Percentiles rank a stretch among this genome's conserved stretches.
Evolutionary conservation across 2,113 vertebrate genomes (phyloP).

Genomic region (Oryctolagus cuniculus): mOryCun1.1 NC_091449.1:6120001-6120500

Average conservation of each 20-base stretch:
- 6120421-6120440: background rate
- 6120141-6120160: background rate
- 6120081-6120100: background rate
- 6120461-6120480: background rate
- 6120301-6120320: rapidly evolving
- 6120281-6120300: rapidly evolving
- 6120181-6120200: background rate
- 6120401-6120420: background rate
- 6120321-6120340: background rate
- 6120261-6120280: background rate
- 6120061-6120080: rapidly evolving
- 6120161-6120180: background rate
- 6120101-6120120: background rate
- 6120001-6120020: background rate
- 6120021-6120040: background rate
- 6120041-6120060: rapidly evolving
- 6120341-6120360: background rate
- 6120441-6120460: background rate
- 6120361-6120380: background rate
- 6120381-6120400: background rate
- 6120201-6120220: background rate
- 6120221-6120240: background rate
- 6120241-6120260: background rate
- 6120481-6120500: background rate
- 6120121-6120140: background rate